Conservation (phyloP, 2,888 invertebrate species). For the Chrysopilus asiliformis region DNA sequence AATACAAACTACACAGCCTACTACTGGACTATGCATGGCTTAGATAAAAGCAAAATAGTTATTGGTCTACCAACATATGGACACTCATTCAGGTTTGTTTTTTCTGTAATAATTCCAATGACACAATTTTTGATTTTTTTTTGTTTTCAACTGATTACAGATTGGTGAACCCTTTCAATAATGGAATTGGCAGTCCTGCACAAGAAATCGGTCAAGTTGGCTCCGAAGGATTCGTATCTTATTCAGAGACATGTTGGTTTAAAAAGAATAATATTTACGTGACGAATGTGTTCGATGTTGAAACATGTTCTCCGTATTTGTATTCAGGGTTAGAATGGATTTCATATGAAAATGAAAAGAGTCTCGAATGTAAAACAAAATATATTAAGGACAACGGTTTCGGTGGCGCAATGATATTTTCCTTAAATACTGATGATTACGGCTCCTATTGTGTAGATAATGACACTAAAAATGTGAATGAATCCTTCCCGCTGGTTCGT, state of each 20-base stretch:
- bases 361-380: constrained; percentile 52
- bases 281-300: constrained; percentile 46
- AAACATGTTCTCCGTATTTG: constrained; percentile 64
- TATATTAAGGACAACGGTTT: constrained; percentile 49
- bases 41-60: constrained; percentile 63
- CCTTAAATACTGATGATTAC: constrained; percentile 69
- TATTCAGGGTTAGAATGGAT: constrained; percentile 62
- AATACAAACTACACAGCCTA: constrained; percentile 72
- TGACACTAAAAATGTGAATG: constrained; percentile 4
- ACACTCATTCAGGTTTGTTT: constrained; percentile 52
- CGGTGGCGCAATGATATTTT: constrained; percentile 74
- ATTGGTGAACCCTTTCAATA: constrained; percentile 52
- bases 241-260: constrained; percentile 56
- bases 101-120: neutral
- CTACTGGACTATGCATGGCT: constrained; percentile 62
- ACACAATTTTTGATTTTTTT: no score
- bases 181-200: constrained; percentile 56
- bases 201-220: constrained; percentile 55
- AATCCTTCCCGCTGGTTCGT: constrained; percentile 24
- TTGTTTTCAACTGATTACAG: no score
- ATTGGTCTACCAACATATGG: constrained; percentile 83
- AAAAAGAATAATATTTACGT: constrained; percentile 39
- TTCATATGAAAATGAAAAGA: constrained; percentile 62
- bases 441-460: constrained; percentile 40
- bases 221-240: constrained; percentile 53